Evolutionary conservation across 2,113 vertebrate species (phyloP), one percentile per base, ranked within the genome.

Genomic region (Solenodon paradoxus): DNA sequence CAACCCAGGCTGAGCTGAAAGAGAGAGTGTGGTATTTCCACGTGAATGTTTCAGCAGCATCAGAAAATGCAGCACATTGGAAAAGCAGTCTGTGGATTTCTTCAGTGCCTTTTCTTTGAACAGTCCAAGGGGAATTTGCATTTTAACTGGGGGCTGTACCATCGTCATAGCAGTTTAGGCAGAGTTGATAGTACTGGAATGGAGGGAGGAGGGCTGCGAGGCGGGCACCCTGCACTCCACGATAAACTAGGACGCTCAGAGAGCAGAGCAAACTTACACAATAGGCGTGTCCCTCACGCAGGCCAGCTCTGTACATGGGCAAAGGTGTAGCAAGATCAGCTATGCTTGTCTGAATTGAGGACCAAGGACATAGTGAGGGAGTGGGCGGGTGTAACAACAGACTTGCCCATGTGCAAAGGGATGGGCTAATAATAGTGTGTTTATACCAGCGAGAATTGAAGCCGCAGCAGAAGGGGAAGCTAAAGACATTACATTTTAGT

Each of bases 401-500:
- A 53, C 88, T 32, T 90, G 63, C 72, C 77, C 80, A 66, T 22
- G 30, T 72, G 90, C 71, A 45, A 69, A 82, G 81, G 80, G 88
- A 81, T 38, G 95, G 87, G 71, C 93, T 97, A 97, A 96, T 97
- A 96, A 96, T 94, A 97, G 92, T 51, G 15, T 95, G 96, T 97
- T 97, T 96, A 96, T 80, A 94, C 95, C 94, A 32, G 84, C 40
- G 94, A 96, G 95, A 92, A 95, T 49, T 84, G 90, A 97, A 95
- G 92, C 95, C 94, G 91, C 72, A 47, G 90, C 80, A 93, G 90
- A 97, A 95, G 94, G 92, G 97, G 96, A 96, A 97, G 95, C 92
- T 92, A 91, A 86, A 97, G 96, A 95, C 96, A 93, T 96, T 96
- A 95, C 35, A 92, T 97, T 96, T 96, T 74, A 95, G 96, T 88